Evolutionary conservation across 2,113 vertebrate genomes (phyloP), one percentile per base, ranked within the genome.

Genomic region (Stercorarius parasiticus): DNA sequence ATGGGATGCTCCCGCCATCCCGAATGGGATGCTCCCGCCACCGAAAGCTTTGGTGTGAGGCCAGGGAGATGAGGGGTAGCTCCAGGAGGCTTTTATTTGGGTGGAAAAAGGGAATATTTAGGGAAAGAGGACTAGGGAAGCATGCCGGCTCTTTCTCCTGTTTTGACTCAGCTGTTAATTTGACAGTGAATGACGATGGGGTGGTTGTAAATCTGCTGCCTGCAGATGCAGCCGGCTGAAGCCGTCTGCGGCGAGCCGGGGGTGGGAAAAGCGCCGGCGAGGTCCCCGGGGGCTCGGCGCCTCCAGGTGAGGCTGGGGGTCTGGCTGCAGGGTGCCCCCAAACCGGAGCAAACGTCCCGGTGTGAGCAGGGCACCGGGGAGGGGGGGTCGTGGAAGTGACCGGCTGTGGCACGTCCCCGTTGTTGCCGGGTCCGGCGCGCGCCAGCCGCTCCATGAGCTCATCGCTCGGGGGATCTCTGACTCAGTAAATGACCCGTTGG

Each of bases 201-300:
- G 76, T 13, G 71, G 86, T 50, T 76, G 88, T 97, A 92, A 96
- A 97, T 92, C 89, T 77, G 91, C 91, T 45, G 80, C 86, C 58
- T 76, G 92, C 18, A 61, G 66, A 69, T 62, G 85, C 73, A 30
- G 82, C 11, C 36, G 18, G 67, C 84, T 58, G 93, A 83, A 90
- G 83, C 86, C 14, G 42, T 65, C 93, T 85, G 80, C 62, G 36
- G 64, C 25, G 4, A 79, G 66, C 42, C 36, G 10, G 59, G 72
- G 62, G 53, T 67, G 71, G 50, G 55, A 47, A 71, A 32, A 5
- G 6, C 5, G 23, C 40, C 45, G 14, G 58, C 5, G 3, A 3
- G 6, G 47, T 49, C n/a, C 73, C n/a, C 8, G 2, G 29, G 74
- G 59, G 10, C 15, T 53, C 12, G 34, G 61, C 6, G 70, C 55